Conservation (phyloP, 2,113 vertebrate genomes). For the Eleginops maclovinus region DNA sequence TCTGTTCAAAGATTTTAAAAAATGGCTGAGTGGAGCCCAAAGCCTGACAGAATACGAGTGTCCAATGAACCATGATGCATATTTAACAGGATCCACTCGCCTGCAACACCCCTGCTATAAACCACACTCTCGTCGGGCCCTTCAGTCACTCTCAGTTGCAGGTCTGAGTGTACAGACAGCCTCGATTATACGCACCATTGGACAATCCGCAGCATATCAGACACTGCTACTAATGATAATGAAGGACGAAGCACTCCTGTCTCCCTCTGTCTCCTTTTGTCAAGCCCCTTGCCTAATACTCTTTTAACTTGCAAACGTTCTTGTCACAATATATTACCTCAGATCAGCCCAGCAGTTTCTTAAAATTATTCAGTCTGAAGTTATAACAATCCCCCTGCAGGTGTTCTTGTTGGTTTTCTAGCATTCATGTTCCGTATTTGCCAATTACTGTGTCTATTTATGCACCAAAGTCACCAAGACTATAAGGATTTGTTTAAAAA, state of each 20-base stretch:
- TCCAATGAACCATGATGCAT: constrained; percentile 62
- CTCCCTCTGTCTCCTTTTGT: constrained; percentile 34
- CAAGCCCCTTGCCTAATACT: constrained; percentile 11
- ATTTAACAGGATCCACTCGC: constrained; percentile 67
- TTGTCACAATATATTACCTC: constrained; percentile 31
- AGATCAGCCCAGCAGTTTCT: constrained; percentile 18
- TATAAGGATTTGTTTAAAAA: not conserved
- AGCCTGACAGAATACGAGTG: constrained; percentile 56
- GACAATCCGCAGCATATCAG: constrained; percentile 66
- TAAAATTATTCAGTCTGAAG: constrained; percentile 8
- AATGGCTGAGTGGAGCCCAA: constrained; percentile 58
- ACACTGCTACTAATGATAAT: constrained; percentile 71
- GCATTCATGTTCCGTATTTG: not conserved
- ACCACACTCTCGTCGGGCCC: constrained; percentile 24
- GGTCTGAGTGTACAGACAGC: constrained; percentile 62
- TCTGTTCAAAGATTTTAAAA: constrained; percentile 65
- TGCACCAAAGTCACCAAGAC: not conserved
- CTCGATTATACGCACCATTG: constrained; percentile 72
- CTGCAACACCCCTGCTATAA: constrained; percentile 61
- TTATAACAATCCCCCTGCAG: not conserved
- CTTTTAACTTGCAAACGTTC: constrained; percentile 30
- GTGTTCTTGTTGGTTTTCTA: not conserved
- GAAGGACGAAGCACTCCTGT: constrained; percentile 59
- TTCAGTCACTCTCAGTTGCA: constrained; percentile 56
- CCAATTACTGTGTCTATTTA: not conserved